Conservation (phyloP, 2,888 invertebrate species). For the Clitarchus hookeri region DNA sequence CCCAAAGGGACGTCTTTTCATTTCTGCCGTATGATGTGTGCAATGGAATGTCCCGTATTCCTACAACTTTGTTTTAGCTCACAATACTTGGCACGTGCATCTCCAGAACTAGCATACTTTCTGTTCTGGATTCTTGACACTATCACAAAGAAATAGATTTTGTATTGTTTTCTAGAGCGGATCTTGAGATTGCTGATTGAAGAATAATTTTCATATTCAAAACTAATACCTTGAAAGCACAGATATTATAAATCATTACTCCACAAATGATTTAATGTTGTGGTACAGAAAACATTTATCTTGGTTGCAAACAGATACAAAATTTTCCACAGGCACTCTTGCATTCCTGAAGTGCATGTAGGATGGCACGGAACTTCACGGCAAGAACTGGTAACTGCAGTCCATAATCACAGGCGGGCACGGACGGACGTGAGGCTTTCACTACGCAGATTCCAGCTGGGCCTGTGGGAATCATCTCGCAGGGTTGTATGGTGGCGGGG, state of each 20-base stretch:
- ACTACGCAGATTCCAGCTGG: background rate
- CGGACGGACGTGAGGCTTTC: background rate
- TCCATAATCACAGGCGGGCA: background rate
- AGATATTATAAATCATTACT: background rate
- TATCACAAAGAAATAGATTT: background rate
- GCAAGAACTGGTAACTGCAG: background rate
- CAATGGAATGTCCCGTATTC: background rate
- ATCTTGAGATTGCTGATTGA: background rate
- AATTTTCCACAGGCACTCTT: background rate
- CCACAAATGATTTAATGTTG: background rate
- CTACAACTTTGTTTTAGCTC: background rate
- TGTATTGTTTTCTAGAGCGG: background rate
- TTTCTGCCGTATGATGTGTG: background rate
- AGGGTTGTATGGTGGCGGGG: slow-evolving; percentile 20
- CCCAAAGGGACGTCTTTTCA: background rate
- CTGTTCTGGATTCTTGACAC: background rate
- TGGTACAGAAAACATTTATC: background rate
- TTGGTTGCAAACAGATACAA: background rate
- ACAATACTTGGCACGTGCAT: background rate
- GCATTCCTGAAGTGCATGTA: background rate
- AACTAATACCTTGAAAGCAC: background rate
- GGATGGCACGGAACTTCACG: background rate
- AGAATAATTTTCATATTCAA: background rate
- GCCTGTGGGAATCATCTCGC: background rate
- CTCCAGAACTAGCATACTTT: background rate